phyloP scores from a whole-genome alignment of 2,113 vertebrate genomes.

The Panurus biarmicus region DNA sequence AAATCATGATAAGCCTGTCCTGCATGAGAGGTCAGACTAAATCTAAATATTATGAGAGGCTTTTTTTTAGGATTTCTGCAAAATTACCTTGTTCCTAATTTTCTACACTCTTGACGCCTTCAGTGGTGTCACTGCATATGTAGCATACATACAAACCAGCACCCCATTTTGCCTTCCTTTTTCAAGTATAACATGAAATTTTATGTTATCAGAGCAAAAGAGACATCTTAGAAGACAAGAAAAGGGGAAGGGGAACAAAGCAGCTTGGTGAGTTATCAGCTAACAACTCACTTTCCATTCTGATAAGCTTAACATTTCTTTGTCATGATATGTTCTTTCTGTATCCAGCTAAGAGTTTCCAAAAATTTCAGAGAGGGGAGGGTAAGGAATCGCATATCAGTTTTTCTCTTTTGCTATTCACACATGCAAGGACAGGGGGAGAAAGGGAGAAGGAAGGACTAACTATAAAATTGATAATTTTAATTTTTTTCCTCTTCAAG shows the following conservation, averaged over 20 bases:
- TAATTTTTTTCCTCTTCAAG: background rate
- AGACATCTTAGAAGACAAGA: background rate
- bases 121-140: background rate
- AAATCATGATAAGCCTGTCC: background rate
- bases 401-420: background rate
- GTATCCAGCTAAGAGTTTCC: background rate
- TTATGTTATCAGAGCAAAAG: background rate
- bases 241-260: background rate
- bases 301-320: background rate
- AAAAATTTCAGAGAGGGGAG: background rate
- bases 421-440: fast-evolving
- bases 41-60: background rate
- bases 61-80: background rate
- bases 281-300: background rate
- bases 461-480: background rate
- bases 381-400: background rate
- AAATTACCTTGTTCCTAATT: background rate
- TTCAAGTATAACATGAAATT: background rate
- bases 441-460: background rate
- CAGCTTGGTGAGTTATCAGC: background rate
- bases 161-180: background rate
- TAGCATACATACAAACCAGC: background rate
- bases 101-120: background rate
- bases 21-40: background rate
- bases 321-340: background rate